Base-by-base conservation (phyloP, 1,140 invertebrate genomes). In the Drosophila equinoxialis region DNA sequence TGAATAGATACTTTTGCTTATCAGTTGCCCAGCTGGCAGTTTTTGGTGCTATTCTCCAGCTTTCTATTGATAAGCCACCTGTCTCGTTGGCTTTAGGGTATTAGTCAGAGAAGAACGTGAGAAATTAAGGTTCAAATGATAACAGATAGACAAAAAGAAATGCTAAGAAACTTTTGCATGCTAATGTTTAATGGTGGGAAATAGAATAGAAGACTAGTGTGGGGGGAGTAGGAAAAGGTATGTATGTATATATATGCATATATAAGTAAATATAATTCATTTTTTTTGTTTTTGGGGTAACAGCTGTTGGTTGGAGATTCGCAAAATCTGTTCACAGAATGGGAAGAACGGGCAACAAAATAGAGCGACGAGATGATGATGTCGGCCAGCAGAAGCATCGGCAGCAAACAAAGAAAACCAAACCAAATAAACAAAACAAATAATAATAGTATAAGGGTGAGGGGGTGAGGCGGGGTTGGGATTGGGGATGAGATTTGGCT, bases 341-440 rank as follows among this genome's bases (percentile, higher is more conserved):
- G 45, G 45, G 2, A 17, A 23, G 45, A 51, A n/a, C 8, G 10
- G 45, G 45, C 45, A 51, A 51, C 45, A 51, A 51, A 51, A 51
- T 51, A 51, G 45, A 51, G 45, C 45, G 17, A 20, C 45, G 45
- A 51, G 45, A 51, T 37, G 35, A 30, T 48, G 45, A 48, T 48
- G 74, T 75, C 79, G 74, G 61, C 59, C 59, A 60, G 70, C 60
- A 73, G 14, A 55, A 42, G 65, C 33, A 51, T 54, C 68, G 71
- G 71, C 76, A 64, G 75, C 83, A 87, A 87, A 79, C 81, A 86
- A 87, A 75, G 83, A 82, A 51, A 81, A 82, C 61, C 67, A 81
- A 87, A 68, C 71, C 76, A 68, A 87, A 87, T 87, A 87, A 87
- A 87, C 83, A 87, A 87, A 87, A 89, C 83, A 89, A 87, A 86